Evolutionary conservation across 2,888 invertebrate genomes (phyloP).

Genomic region (Pogonocherus hispidulus): DNA sequence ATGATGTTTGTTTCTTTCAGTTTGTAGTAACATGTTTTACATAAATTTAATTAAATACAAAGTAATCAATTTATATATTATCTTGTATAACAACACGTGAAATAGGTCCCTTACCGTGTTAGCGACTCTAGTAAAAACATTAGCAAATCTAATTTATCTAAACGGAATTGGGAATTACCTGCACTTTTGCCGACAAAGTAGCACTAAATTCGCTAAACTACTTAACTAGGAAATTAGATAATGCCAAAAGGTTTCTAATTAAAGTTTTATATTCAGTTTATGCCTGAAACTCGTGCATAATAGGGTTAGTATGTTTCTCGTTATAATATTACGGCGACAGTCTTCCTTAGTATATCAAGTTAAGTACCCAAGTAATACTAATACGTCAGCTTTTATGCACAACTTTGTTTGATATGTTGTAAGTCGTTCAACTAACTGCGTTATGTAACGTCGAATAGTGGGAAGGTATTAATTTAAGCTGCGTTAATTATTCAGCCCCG

Average conservation of each 20-base stretch:
- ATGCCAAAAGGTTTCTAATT: constrained; percentile 29
- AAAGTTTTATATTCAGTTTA: constrained; percentile 36
- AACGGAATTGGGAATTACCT: not conserved
- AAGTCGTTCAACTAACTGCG: constrained; percentile 35
- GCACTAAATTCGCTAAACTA: not conserved
- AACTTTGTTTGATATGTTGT: constrained; percentile 44
- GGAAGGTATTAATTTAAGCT: constrained; percentile 34
- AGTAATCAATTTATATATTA: too few relatives aligned
- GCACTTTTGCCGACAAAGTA: not conserved
- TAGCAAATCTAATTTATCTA: not conserved
- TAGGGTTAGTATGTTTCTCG: constrained; percentile 28
- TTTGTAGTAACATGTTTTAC: too few relatives aligned
- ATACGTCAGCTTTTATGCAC: constrained; percentile 40
- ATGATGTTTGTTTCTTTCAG: too few relatives aligned
- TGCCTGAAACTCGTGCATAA: constrained; percentile 27
- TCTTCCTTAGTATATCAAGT: constrained; percentile 23
- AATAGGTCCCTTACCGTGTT: not conserved
- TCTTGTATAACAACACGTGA: too few relatives aligned
- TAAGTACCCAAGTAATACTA: constrained; percentile 39
- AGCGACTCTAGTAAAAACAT: not conserved
- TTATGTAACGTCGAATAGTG: constrained; percentile 33
- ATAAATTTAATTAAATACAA: too few relatives aligned
- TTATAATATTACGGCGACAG: constrained; percentile 28
- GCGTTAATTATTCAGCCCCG: constrained; percentile 32
- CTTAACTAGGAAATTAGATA: constrained; percentile 21